Percentiles rank a stretch among this genome's conserved stretches.
phyloP scores from a whole-genome alignment of 2,888 invertebrate genomes.

The Siphonodentalium dalli region DNA sequence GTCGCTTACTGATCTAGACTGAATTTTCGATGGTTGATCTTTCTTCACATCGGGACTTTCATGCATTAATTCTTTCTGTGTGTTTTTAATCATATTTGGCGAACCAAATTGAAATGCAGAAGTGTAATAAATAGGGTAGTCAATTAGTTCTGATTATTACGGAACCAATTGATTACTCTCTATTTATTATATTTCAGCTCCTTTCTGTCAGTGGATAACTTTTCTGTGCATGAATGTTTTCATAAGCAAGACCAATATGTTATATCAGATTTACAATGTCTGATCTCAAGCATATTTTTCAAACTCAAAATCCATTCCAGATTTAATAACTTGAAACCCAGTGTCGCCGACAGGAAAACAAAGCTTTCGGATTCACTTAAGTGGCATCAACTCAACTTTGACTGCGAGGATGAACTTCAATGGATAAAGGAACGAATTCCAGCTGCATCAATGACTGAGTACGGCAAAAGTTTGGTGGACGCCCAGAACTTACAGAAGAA shows the following conservation, averaged over 20 bases:
- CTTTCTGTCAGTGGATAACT: too few relatives aligned
- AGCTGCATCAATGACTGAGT: constrained; percentile 74
- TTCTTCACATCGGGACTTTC: too few relatives aligned
- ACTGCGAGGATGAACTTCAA: constrained; percentile 88
- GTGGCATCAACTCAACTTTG: constrained; percentile 92
- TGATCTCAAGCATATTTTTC: background rate
- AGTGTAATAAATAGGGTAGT: too few relatives aligned
- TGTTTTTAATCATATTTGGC: too few relatives aligned
- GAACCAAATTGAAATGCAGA: too few relatives aligned
- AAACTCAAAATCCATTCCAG: constrained; percentile 35
- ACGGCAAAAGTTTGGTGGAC: constrained; percentile 87
- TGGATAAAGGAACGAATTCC: constrained; percentile 93
- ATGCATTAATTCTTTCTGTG: too few relatives aligned
- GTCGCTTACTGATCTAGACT: too few relatives aligned
- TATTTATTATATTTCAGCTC: too few relatives aligned
- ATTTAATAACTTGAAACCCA: constrained; percentile 77
- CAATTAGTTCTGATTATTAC: too few relatives aligned
- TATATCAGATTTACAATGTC: background rate
- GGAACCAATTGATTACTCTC: too few relatives aligned
- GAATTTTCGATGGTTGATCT: too few relatives aligned
- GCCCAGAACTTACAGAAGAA: constrained; percentile 92
- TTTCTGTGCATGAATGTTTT: background rate
- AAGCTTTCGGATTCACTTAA: constrained; percentile 88
- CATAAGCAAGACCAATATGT: background rate
- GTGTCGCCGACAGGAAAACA: constrained; percentile 75